Base-by-base conservation (phyloP, 2,113 vertebrate genomes). In the Sphyrna mokarran region DNA sequence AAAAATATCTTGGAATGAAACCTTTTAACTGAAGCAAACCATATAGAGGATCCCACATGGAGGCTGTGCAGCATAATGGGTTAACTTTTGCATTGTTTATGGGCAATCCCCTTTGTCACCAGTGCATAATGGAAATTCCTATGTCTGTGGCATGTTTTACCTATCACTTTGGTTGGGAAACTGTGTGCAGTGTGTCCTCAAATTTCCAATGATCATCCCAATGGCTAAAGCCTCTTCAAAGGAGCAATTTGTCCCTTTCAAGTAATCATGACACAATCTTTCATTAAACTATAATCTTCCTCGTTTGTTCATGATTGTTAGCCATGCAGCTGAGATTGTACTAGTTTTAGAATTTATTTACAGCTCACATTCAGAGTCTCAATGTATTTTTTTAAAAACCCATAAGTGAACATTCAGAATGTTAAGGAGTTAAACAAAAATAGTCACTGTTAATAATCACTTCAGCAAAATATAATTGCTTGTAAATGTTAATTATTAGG, bases 401-500 rank as follows among this genome's bases (percentile, higher is more conserved):
- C 33, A 16, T 11, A 91, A 18, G 87, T 61, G 29, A 33, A 91
- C 16, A 66, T 40, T 93, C 61, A 66, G 61, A 18, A 66, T 93
- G 89, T 66, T 93, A 68, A 66, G 63, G n/a, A 8, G 10, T n/a
- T 16, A 91, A 93, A 66, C 61, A 37, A 66, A 93, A 93, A 95
- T 48, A 72, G 40, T 54, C 43, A 94, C 63, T 66, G 40, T 95
- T 72, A 29, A 72, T 95, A 72, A 72, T 76, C 68, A 72, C 40
- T 54, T 76, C 69, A 72, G 63, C 69, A 94, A 94, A 70, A 48
- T 69, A 68, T 94, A 70, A 94, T 94, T 94, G 93, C 93, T 13
- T 48, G 37, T 94, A 43, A 94, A 48, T 70, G 66, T 72, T 95
- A 72, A 70, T 72, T 95, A 95, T 48, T 90, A 90, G 33, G 33